Conservation (phyloP, 2,888 invertebrate genomes). For the Cosmopolites sordidus region DNA sequence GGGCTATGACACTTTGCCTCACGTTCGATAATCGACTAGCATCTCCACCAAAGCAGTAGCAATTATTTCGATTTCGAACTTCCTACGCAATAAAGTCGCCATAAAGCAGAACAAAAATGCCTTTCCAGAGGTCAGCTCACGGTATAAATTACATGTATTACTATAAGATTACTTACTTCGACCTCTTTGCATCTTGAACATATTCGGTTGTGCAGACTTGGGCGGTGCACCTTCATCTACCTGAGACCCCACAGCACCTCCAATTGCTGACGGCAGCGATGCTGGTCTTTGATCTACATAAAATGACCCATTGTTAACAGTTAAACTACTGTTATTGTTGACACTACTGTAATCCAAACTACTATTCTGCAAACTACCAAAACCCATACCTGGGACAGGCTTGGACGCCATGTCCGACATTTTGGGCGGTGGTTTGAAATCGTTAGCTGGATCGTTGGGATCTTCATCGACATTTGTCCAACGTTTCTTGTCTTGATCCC, state of each 20-base stretch:
- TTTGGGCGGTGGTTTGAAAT: slow-evolving; percentile 66
- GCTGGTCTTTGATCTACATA: slow-evolving; percentile 9
- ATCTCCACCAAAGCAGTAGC: neutral
- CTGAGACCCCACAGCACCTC: neutral
- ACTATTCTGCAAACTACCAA: slow-evolving; percentile 6
- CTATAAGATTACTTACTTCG: slow-evolving; percentile 75
- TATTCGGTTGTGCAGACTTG: slow-evolving; percentile 55
- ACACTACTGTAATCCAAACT: slow-evolving; percentile 16
- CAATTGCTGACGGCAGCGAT: slow-evolving; percentile 12
- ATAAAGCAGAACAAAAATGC: too few relatives aligned
- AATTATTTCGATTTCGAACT: too few relatives aligned
- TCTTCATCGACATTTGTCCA: slow-evolving; percentile 83
- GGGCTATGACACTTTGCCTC: too few relatives aligned
- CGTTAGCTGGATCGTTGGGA: slow-evolving; percentile 52
- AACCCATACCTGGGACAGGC: neutral
- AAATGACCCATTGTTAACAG: slow-evolving; percentile 9
- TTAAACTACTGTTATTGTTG: slow-evolving; percentile 11
- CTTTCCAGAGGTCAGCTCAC: too few relatives aligned
- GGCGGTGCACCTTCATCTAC: slow-evolving; percentile 9
- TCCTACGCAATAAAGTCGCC: too few relatives aligned
- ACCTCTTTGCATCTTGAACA: slow-evolving; percentile 75
- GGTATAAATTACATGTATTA: too few relatives aligned
- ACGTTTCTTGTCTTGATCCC: slow-evolving; percentile 81
- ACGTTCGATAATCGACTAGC: too few relatives aligned
- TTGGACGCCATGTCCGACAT: slow-evolving; percentile 52